Percentiles rank a stretch among this genome's conserved stretches.
Evolutionary conservation across 2,888 invertebrate genomes (phyloP).

Genomic region (Eumerus sabulonum): DNA sequence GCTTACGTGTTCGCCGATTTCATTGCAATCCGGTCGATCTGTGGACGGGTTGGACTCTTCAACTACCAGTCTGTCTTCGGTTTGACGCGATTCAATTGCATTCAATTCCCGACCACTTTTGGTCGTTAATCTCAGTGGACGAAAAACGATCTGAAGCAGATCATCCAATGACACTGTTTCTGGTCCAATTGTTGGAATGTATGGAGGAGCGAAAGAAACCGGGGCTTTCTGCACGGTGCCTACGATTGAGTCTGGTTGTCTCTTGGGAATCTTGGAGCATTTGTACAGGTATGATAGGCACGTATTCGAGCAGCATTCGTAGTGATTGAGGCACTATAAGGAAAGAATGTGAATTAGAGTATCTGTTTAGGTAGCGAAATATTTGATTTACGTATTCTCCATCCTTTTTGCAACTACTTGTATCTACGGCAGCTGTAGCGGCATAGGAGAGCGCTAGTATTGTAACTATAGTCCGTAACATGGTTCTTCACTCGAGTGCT

Average conservation of each 20-base stretch:
- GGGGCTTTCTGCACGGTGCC: background rate
- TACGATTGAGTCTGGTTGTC: background rate
- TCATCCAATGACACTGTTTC: slow-evolving; percentile 1
- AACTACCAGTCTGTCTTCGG: background rate
- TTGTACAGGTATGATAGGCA: slow-evolving; percentile 74
- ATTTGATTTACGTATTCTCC: slow-evolving; percentile 45
- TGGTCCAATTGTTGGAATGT: background rate
- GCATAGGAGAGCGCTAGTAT: slow-evolving; percentile 13
- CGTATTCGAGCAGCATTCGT: slow-evolving; percentile 76
- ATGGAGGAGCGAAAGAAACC: background rate
- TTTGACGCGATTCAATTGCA: slow-evolving; percentile 18
- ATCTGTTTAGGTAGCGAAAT: background rate
- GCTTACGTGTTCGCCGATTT: slow-evolving; percentile 71
- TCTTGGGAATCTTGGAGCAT: slow-evolving; percentile 66
- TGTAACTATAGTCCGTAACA: too few species aligned
- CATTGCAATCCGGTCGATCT: slow-evolving; percentile 52
- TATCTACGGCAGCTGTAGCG: slow-evolving; percentile 24
- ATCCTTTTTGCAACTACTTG: slow-evolving; percentile 10
- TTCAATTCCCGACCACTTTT: slow-evolving; percentile 25
- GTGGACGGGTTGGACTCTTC: background rate
- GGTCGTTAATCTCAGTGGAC: background rate
- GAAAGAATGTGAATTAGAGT: slow-evolving; percentile 12
- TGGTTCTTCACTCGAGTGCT: slow-evolving; percentile 29
- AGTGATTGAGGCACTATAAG: slow-evolving; percentile 75
- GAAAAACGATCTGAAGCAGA: slow-evolving; percentile 28